These are phyloP conservation scores for Chloebia gouldiae DNA, from an alignment of 2,113 vertebrate species.

Conservation along the genomic window DNA sequence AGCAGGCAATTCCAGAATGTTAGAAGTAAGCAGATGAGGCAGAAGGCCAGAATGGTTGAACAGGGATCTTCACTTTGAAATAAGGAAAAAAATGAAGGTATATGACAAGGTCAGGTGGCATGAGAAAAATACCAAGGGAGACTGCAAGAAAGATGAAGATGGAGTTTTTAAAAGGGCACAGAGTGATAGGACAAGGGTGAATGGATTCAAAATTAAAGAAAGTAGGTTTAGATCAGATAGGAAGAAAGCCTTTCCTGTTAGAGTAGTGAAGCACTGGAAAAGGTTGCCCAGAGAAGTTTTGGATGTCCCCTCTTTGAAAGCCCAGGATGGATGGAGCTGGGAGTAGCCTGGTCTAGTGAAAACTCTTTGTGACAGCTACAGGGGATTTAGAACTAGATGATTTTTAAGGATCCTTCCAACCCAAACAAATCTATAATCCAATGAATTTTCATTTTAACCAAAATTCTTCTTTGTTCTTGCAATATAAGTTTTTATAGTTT, in stretches of 20 bases:
- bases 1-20: neutral
- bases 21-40: neutral
- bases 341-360: neutral
- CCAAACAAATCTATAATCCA: neutral
- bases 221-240: neutral
- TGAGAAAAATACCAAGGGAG: neutral
- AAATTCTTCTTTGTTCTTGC: neutral
- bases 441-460: neutral
- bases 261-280: too few relatives aligned
- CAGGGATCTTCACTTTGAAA: neutral
- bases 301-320: neutral
- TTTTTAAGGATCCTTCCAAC: neutral
- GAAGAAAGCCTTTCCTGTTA: neutral
- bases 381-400: neutral
- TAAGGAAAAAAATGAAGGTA: neutral
- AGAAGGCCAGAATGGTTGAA: neutral
- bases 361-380: neutral
- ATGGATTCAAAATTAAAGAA: neutral
- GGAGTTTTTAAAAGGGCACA: neutral
- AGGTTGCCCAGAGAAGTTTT: neutral
- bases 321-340: neutral
- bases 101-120: neutral
- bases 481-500: neutral
- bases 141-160: neutral
- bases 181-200: neutral